Evolutionary conservation across 2,797 vertebrate genomes (phyloP).

Genomic region (Manis javanica): DNA sequence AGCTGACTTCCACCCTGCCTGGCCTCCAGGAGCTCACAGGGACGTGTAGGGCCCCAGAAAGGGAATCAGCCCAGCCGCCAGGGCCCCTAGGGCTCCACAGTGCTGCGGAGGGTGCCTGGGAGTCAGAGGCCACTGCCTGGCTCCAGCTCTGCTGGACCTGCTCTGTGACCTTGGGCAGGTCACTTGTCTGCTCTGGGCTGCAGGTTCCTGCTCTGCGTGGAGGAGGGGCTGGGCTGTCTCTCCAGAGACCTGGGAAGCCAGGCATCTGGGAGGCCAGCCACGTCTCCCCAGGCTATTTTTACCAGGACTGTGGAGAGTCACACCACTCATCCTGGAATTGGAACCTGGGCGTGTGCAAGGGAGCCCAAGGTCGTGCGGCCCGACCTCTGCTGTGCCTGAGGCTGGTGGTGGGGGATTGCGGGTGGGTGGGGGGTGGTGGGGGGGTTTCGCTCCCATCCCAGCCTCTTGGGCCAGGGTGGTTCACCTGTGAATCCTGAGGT

Average conservation of each 20-base stretch:
- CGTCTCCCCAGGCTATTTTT: neutral
- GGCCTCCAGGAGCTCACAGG: neutral
- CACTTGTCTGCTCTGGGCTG: neutral
- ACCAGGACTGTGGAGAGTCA: neutral
- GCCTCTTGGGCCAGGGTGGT: neutral
- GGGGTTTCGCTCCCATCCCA: neutral
- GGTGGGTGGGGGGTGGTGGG: too few relatives aligned
- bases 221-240: neutral
- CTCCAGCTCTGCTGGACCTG: neutral
- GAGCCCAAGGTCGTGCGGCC: neutral
- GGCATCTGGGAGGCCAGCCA: neutral
- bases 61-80: neutral
- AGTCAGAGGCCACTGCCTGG: neutral
- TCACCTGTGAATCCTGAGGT: neutral
- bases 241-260: neutral
- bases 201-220: fast-evolving
- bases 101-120: neutral
- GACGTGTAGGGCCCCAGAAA: neutral
- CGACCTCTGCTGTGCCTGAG: neutral
- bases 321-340: neutral
- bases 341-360: neutral
- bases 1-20: fast-evolving
- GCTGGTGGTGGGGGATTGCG: neutral
- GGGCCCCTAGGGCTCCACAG: neutral
- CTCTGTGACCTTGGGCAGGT: neutral